Evolutionary conservation across 2,888 invertebrate genomes (phyloP), one percentile per base, ranked within the genome.

Genomic region (Acanthacorydalis orientalis): DNA sequence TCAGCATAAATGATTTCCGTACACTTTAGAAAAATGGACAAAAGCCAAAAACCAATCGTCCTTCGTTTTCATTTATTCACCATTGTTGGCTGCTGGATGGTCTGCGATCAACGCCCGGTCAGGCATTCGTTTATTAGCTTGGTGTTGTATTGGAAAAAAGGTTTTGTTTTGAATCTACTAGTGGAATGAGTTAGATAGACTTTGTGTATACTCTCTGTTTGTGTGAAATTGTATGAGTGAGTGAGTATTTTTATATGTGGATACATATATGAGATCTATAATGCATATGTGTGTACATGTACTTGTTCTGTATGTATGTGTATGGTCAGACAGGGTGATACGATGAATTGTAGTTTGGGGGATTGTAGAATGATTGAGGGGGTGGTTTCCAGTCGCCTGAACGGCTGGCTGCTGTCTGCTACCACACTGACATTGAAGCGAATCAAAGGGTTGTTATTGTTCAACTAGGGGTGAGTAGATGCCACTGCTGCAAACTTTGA

Each of bases 1-100:
- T 64, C 63, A 63, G 14, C 37, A 37, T 62, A 64, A 64, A 64
- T 64, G 64, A 64, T 64, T 64, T 64, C 63, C 64, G 63, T 63
- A 64, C 59, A 57, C 57, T 63, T 63, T 63, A 61, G 63, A 64
- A 42, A 63, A 62, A 60, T 62, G 61, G 60, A 65, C 65, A 66
- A 66, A 65, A 65, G 65, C 64, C 62, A 64, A 66, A 66, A 66
- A 66, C 65, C 65, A 66, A 65, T 66, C 64, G 64, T 64, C 64
- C 65, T 65, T 65, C 65, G 64, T 66, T 65, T 65, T 65, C 65
- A 66, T 66, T 66, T 65, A 65, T 65, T 66, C 63, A 62, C 61
- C 23, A 23, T 23, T 23, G 23, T 23, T 23, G 6, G 23, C 23
- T 23, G 23, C 23, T 23, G 23, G 23, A 23, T 23, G 23, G 23